Base-by-base conservation (phyloP, 2,113 vertebrate genomes). In the Chitala chitala region DNA sequence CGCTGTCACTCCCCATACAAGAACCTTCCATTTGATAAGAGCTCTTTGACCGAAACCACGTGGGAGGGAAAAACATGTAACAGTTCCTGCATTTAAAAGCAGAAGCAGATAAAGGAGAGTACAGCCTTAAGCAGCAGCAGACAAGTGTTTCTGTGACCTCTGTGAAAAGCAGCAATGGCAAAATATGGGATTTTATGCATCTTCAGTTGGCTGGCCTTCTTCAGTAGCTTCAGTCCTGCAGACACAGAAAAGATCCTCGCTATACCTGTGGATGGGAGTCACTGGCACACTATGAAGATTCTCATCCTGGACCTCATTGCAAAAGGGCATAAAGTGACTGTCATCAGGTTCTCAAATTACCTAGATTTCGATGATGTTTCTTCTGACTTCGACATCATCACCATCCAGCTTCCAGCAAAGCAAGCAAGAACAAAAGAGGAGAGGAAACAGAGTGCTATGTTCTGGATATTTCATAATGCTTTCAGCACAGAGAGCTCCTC, bases 381-480 rank as follows among this genome's bases (percentile, higher is more conserved):
- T 50, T n/a, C 64, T 0, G 71, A 77, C n/a, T 77, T 77, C 58
- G 22, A 8, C 5, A 20, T 77, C n/a, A 31, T 73, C 40, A 77
- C 71, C 3, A 22, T 74, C 17, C 59, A 51, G 17, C 44, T 77
- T 12, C 54, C 71, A 4, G 51, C 51, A 7, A 24, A 58, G n/a
- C 50, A 72, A 36, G 58, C 12, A 3, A 40, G 73, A 26, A 74
- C 56, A 12, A 76, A 31, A 10, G 72, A 81, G 26, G 74, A 76
- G 44, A 76, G 59, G 53, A 77, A 66, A 48, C 46, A 76, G 13
- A 59, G 31, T 9, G 50, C 71, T 15, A 12, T 74, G 24, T 68
- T 75, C 42, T 78, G 74, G 77, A 72, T 81, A 12, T 74, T 81
- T 15, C n/a, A 70, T 5, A 76, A 72, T 22, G 72, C 75, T 17